A percentile compares a stretch with the other conserved stretches of the same genome.
These are phyloP conservation scores for Microplitis manilae DNA, from an alignment of 2,888 invertebrate genomes.

Conservation along the genomic window DNA sequence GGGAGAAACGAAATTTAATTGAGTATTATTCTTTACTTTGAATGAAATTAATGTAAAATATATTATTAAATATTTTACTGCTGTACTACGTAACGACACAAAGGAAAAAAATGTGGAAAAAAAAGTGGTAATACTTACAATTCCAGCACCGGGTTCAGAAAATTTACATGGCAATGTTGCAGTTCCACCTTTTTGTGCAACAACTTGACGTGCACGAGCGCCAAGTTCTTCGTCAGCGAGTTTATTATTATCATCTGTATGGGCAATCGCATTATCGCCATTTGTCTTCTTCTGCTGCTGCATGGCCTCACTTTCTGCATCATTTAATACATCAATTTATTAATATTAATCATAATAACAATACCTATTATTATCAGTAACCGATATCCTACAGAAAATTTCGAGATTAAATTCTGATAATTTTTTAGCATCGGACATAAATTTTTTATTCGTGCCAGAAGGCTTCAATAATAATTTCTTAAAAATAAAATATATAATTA, in stretches of 20 bases:
- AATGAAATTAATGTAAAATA: not conserved
- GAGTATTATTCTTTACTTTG: no score
- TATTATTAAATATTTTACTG: not conserved
- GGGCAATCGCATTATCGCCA: constrained; percentile 56
- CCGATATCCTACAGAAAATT: no score
- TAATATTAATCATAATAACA: no score
- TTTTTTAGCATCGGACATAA: no score
- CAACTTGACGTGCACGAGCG: constrained; percentile 68
- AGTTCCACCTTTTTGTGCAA: constrained; percentile 73
- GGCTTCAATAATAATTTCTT: no score
- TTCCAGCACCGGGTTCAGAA: constrained; percentile 70
- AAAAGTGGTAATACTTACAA: constrained; percentile 67
- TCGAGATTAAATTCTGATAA: no score
- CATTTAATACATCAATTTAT: not conserved
- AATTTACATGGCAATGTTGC: constrained; percentile 73
- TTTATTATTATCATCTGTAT: constrained; percentile 49
- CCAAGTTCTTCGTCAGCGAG: constrained; percentile 50
- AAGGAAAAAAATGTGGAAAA: not conserved
- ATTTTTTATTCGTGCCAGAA: no score
- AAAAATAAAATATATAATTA: no score
- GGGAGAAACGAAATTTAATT: no score
- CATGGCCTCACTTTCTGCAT: not conserved
- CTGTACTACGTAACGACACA: not conserved
- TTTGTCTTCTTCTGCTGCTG: constrained; percentile 56
- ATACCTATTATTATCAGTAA: no score